Percentiles rank a stretch among this genome's conserved stretches.
These are phyloP conservation scores for Trididemnum clinides DNA, from an alignment of 23 tunicate genomes.

Conservation along the genomic window DNA sequence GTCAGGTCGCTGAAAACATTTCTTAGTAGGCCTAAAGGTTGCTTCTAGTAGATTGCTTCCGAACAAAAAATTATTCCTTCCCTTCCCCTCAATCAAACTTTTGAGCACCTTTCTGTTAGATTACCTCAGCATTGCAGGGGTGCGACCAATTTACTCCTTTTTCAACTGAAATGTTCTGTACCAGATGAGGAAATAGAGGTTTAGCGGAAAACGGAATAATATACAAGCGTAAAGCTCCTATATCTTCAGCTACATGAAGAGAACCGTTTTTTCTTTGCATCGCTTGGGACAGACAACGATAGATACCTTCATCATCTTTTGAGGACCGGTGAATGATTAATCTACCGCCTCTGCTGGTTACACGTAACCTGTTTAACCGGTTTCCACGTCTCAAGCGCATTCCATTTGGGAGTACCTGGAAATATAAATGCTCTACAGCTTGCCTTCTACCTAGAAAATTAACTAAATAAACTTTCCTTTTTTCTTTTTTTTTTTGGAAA, in stretches of 20 bases:
- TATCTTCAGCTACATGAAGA: slow-evolving; percentile 11
- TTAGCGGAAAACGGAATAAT: neutral
- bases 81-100: no score
- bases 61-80: no score
- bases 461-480: no score
- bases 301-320: slow-evolving; percentile 39
- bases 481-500: no score
- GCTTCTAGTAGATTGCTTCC: no score
- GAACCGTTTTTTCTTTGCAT: neutral
- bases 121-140: slow-evolving; percentile 9
- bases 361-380: neutral
- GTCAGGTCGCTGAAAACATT: no score
- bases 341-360: slow-evolving; percentile 31
- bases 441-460: no score
- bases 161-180: neutral
- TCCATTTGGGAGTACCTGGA: slow-evolving; percentile 50
- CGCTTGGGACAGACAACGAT: slow-evolving; percentile 53
- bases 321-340: slow-evolving; percentile 3
- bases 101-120: no score
- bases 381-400: neutral
- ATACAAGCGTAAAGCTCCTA: slow-evolving; percentile 39
- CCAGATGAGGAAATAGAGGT: neutral
- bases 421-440: no score
- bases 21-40: no score
- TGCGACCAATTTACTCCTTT: neutral